Conservation (phyloP, 2,113 vertebrate genomes). For the Brachionichthys hirsutus region DNA sequence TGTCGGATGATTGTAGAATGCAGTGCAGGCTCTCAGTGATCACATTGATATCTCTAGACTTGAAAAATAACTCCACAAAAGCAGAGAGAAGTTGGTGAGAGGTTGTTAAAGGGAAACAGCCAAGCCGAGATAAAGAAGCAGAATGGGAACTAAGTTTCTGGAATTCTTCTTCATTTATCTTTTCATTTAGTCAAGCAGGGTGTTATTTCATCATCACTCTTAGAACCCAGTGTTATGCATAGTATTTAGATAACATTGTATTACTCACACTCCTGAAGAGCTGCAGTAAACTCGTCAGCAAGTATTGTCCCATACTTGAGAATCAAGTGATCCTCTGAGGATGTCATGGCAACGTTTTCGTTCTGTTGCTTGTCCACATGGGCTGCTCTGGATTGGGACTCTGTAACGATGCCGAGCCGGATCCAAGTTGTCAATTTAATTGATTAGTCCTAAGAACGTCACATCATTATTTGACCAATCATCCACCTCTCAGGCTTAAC, state of each 20-base stretch:
- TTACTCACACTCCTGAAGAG: background rate
- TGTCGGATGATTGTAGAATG: background rate
- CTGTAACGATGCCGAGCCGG: no score
- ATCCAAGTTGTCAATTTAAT: no score
- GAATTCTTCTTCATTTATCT: conserved; percentile 13
- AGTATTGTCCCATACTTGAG: background rate
- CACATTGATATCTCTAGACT: background rate
- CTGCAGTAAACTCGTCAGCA: background rate
- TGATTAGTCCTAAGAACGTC: no score
- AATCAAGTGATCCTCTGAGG: background rate
- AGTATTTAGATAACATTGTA: background rate
- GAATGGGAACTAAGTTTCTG: background rate
- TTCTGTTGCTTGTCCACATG: no score
- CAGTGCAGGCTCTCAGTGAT: background rate
- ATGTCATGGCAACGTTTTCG: no score
- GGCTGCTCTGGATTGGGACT: no score
- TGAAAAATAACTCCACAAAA: background rate
- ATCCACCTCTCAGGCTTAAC: no score
- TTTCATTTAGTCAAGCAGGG: background rate
- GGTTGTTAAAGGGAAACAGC: background rate
- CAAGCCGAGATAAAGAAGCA: conserved; percentile 17
- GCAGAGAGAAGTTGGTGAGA: background rate
- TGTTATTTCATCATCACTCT: background rate
- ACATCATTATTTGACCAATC: no score
- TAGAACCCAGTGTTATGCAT: background rate